Evolutionary conservation across 2,888 invertebrate genomes (phyloP), one percentile per base, ranked within the genome.

Genomic region (Blastobasis adustella): DNA sequence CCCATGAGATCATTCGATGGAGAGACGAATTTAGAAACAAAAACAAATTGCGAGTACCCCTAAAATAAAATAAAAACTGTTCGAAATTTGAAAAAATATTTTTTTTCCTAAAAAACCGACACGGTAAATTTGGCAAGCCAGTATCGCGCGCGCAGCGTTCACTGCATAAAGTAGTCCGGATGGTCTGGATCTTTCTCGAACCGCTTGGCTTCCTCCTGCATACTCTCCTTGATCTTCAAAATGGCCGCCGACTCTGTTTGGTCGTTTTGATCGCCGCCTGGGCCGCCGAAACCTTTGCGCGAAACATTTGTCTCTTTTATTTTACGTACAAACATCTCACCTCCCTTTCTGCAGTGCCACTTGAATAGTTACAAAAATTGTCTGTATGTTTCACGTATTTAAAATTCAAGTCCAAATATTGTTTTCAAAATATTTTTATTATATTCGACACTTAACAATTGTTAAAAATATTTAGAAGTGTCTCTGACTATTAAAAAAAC

Each of bases 161-260:
- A 97, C 94, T 96, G 96, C 96, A 97, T 97, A 90, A 96, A 97
- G 91, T 96, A 97, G 90, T 97, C 97, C 80, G 97, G 96, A 86
- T 97, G 97, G 87, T 97, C 97, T 69, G 96, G 95, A 90, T 97
- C 97, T 92, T 97, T 97, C 90, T 98, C 97, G 91, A 97, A 97
- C 90, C 98, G 95, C 92, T 98, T 98, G 85, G 98, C 98, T 90
- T 99, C 99, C 89, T 99, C 98, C 90, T 99, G 98, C 98, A 99
- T 98, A 92, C 97, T 98, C 91, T 98, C 98, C 92, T 99, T 99
- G 89, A 99, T 99, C 93, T 99, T 99, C 91, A 98, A 93, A 90
- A 99, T 99, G 91, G 98, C 99, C 84, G 98, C 98, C 79, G 98
- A 98, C 92, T 98, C 98, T 82, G 95, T 98, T 91, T 98, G 97